These are phyloP conservation scores for Nannoperca obscura DNA, from an alignment of 2,797 vertebrate genomes.

Conservation along the genomic window DNA sequence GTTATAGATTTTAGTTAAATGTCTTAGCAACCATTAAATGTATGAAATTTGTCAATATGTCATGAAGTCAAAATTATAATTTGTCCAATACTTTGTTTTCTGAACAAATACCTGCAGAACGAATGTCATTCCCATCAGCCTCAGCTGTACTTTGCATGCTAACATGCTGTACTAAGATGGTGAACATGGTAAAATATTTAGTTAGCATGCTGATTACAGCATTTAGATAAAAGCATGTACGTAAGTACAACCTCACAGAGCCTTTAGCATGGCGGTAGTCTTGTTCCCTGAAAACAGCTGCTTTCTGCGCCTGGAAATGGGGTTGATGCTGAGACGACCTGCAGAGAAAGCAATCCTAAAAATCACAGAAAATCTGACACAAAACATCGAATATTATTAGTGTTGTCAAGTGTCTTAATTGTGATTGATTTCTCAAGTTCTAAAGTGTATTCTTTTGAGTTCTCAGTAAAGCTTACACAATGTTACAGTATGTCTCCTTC, in stretches of 20 bases:
- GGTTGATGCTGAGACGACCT: neutral
- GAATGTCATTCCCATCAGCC: too few species aligned
- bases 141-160: neutral
- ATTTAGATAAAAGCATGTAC: neutral
- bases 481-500: neutral
- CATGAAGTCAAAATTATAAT: too few species aligned
- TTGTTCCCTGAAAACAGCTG: neutral
- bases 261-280: neutral
- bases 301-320: neutral
- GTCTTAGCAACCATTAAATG: neutral
- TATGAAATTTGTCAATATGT: neutral
- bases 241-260: neutral
- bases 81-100: too few species aligned
- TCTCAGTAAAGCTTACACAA: neutral
- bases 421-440: neutral
- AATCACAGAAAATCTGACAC: neutral
- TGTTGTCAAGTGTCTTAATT: neutral
- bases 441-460: neutral
- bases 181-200: neutral
- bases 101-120: too few species aligned
- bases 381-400: neutral
- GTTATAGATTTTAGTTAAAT: neutral
- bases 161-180: neutral
- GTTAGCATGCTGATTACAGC: neutral
- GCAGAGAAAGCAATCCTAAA: neutral